phyloP scores from a whole-genome alignment of 2,888 invertebrate genomes.

The Drosophila anomalata region DNA sequence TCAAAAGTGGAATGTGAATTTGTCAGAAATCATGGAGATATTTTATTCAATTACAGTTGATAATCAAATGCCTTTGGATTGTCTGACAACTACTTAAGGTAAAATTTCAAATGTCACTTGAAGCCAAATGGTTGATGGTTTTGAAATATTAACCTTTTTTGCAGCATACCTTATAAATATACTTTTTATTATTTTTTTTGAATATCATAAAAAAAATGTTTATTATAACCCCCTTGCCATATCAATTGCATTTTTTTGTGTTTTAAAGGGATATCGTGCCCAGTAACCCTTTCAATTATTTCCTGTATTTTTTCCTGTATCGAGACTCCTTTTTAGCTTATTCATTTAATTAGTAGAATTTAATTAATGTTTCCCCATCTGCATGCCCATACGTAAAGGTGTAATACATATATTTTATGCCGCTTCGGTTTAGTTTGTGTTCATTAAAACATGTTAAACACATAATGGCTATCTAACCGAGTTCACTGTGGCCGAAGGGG shows the following conservation, averaged over 20 bases:
- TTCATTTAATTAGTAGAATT: slow-evolving; percentile 22
- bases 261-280: no score
- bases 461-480: slow-evolving; percentile 58
- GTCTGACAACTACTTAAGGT: slow-evolving; percentile 23
- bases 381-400: background rate
- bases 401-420: background rate
- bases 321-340: slow-evolving; percentile 11
- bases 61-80: slow-evolving; percentile 25
- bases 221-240: no score
- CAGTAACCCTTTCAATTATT: background rate
- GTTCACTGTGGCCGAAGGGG: slow-evolving; percentile 33
- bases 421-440: slow-evolving; percentile 19
- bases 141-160: slow-evolving; percentile 5
- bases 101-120: slow-evolving; percentile 12
- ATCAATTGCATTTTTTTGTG: no score
- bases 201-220: background rate
- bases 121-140: background rate
- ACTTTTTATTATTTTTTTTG: no score
- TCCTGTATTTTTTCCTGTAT: background rate
- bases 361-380: slow-evolving; percentile 16
- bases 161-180: background rate
- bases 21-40: slow-evolving; percentile 16
- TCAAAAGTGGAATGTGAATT: slow-evolving; percentile 28
- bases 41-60: slow-evolving; percentile 38
- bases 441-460: slow-evolving; percentile 65